Evolutionary conservation across 2,888 invertebrate species (phyloP).

Genomic region (Pterobdella sp.): DNA sequence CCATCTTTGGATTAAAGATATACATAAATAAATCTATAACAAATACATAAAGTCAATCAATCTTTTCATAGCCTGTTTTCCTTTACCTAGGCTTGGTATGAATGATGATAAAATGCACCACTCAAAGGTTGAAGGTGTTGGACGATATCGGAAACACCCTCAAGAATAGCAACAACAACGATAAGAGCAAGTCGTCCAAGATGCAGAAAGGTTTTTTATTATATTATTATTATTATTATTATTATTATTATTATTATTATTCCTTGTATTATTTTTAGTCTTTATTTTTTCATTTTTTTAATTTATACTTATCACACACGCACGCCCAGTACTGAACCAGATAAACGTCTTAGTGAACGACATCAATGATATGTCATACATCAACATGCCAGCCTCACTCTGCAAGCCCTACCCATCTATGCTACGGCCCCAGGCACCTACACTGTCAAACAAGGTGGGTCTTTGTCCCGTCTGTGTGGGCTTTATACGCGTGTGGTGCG

Average conservation of each 20-base stretch:
- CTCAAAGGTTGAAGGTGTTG: conserved; percentile 31
- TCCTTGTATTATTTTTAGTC: conserved; percentile 1
- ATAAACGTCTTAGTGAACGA: conserved; percentile 36
- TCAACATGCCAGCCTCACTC: conserved; percentile 36
- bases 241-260: background rate
- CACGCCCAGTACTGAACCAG: conserved; percentile 34
- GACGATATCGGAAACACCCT: conserved; percentile 34
- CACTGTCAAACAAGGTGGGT: background rate
- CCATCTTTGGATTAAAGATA: no score
- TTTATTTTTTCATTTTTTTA: conserved; percentile 11
- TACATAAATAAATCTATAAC: no score
- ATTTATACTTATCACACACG: background rate
- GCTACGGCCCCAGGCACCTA: background rate
- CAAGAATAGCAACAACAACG: conserved; percentile 27
- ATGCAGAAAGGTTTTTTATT: conserved; percentile 29
- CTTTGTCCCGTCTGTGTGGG: background rate
- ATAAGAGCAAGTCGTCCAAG: conserved; percentile 27
- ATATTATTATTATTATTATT: conserved; percentile 6
- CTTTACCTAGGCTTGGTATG: no score
- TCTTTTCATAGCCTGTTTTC: no score
- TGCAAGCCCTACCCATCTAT: conserved; percentile 33
- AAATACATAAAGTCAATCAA: no score
- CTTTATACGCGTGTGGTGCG: background rate
- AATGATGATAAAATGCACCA: no score
- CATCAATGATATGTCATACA: conserved; percentile 37